Evolutionary conservation across 1,140 invertebrate genomes (phyloP).

Genomic region (Ladona fulva): DNA sequence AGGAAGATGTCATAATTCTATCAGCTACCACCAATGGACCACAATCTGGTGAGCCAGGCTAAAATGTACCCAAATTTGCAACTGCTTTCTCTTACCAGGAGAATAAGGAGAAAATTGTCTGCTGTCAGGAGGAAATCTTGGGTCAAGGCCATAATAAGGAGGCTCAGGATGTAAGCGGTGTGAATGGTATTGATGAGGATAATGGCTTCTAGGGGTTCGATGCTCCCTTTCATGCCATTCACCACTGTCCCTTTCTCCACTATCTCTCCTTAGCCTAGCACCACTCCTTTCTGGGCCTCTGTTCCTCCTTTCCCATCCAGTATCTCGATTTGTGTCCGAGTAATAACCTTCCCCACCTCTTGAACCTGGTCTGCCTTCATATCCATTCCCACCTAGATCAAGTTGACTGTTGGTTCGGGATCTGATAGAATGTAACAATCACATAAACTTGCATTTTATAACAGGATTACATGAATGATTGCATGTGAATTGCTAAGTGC

Average conservation of each 20-base stretch:
- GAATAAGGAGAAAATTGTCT: not conserved
- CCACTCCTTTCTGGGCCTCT: not conserved
- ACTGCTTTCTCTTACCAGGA: not conserved
- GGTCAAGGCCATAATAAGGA: not conserved
- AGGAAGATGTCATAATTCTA: too few species aligned
- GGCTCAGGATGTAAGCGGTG: not conserved
- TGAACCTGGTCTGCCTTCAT: not conserved
- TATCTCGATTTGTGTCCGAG: not conserved
- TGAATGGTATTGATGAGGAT: not conserved
- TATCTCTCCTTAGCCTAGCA: not conserved
- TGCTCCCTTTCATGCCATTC: not conserved
- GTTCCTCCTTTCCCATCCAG: not conserved
- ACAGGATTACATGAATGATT: too few species aligned
- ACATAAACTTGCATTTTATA: too few species aligned
- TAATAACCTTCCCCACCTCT: not conserved
- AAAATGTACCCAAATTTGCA: too few species aligned
- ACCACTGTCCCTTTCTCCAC: not conserved
- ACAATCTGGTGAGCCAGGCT: too few species aligned
- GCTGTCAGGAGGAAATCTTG: not conserved
- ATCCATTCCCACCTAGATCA: not conserved
- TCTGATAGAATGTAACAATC: not conserved
- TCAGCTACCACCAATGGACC: too few species aligned
- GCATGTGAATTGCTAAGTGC: too few species aligned
- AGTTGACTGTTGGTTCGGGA: not conserved
- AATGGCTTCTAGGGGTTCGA: not conserved